Evolutionary conservation across 2,888 invertebrate species (phyloP).

Genomic region (Encarsia formosa): DNA sequence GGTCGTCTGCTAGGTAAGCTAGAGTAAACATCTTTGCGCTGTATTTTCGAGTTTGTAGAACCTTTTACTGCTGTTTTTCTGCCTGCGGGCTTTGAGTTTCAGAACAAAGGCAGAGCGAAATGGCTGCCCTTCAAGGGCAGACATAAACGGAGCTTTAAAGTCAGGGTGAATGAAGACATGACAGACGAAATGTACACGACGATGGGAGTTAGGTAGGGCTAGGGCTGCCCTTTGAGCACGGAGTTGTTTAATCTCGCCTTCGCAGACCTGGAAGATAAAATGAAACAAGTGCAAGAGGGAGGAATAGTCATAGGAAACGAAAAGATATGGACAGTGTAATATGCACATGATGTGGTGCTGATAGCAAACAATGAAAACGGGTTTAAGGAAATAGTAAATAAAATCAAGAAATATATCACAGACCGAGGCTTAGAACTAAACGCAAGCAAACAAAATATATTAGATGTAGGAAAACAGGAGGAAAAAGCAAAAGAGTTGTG

Average conservation of each 20-base stretch:
- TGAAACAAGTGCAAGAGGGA: constrained; percentile 1
- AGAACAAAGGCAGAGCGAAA: too few relatives aligned
- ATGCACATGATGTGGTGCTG: constrained; percentile 13
- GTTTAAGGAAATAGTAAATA: constrained; percentile 2
- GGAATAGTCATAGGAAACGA: constrained; percentile 1
- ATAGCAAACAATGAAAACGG: too few relatives aligned
- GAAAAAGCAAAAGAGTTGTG: background rate
- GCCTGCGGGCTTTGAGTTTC: too few relatives aligned
- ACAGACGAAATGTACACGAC: background rate
- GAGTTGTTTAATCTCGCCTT: constrained; percentile 24
- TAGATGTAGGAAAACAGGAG: background rate
- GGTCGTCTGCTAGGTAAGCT: too few relatives aligned
- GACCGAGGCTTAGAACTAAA: constrained; percentile 2
- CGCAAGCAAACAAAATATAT: constrained; percentile 5
- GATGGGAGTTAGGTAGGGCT: constrained; percentile 28
- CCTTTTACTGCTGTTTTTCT: too few relatives aligned
- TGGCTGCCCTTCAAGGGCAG: too few relatives aligned
- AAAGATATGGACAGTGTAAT: constrained; percentile 7
- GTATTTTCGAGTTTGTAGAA: too few relatives aligned
- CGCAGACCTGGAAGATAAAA: constrained; percentile 12
- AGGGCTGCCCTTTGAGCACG: constrained; percentile 29
- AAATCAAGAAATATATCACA: constrained; percentile 1
- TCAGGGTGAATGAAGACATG: background rate
- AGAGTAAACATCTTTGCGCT: too few relatives aligned
- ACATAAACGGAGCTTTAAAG: too few relatives aligned